Base-by-base conservation (phyloP, 1,140 invertebrate genomes). In the Apis cerana region DNA sequence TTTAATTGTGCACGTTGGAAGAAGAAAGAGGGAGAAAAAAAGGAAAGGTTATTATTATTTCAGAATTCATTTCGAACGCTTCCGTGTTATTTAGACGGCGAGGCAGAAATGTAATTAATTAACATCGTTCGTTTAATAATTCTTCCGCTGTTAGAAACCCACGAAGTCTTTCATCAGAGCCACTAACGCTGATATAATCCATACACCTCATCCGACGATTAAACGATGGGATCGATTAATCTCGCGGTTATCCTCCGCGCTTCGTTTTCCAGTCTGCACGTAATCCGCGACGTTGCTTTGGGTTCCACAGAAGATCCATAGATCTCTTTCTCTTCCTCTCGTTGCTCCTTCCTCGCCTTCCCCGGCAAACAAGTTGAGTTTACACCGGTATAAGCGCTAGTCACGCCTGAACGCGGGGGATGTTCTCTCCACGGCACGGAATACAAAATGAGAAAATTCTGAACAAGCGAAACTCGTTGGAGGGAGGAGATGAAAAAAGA, bases 321-420 rank as follows among this genome's bases (percentile, higher is more conserved):
- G 85, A 83, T 86, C 69, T 80, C 76, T 86, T 82, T 75, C 85
- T 80, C 56, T 56, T 54, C 54, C 61, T 68, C 56, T 56, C 23
- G 50, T 59, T n/a, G 12, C 61, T 58, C 21, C 9, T 75, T 33
- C 62, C 27, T 19, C 58, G 61, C 27, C 70, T 75, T 85, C 83
- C 75, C 65, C 76, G 81, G 50, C 68, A 82, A 82, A 85, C 72
- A 70, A 86, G 87, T 77, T 48, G 82, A 84, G 86, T 80, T 86
- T 87, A 84, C 81, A 84, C 72, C 80, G 85, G 80, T 70, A 85
- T 89, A 90, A 86, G 69, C 85, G 79, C 79, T 85, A 82, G 83
- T 88, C 89, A 82, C 77, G 75, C 58, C 70, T 81, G 84, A 83
- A 90, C 85, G 82, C 84, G 75, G 82, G n/a, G 81, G 85, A 86